phyloP scores from a whole-genome alignment of 2,888 invertebrate genomes.

The Xestia sexstrigata region DNA sequence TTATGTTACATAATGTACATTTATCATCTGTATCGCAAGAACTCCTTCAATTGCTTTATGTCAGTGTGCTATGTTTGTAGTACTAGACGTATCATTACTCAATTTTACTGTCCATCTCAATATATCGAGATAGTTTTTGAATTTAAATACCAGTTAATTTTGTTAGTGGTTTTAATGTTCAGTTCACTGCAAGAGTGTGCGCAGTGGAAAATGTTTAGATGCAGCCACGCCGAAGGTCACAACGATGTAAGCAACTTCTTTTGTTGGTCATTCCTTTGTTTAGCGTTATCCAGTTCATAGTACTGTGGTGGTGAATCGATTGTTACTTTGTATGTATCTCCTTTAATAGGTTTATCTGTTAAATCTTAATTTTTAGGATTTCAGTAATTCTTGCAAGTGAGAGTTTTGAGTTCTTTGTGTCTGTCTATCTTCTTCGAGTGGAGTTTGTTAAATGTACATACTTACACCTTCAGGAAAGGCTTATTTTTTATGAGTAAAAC shows the following conservation, averaged over 20 bases:
- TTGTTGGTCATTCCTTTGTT: neutral
- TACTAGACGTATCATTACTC: constrained; percentile 13
- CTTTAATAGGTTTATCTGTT: neutral
- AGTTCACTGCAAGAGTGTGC: constrained; percentile 9
- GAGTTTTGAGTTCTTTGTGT: neutral
- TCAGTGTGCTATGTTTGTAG: neutral
- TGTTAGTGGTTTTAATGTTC: neutral
- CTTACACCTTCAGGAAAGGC: neutral
- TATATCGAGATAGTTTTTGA: neutral
- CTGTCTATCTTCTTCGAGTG: neutral
- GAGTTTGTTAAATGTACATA: neutral
- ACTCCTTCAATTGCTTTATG: constrained; percentile 24
- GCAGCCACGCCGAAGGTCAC: neutral
- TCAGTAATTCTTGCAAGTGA: neutral
- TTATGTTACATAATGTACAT: neutral
- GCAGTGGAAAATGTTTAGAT: neutral
- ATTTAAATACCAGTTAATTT: neutral
- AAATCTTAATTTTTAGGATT: neutral
- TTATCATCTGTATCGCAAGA: no score
- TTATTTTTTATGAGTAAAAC: neutral
- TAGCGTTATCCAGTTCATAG: neutral
- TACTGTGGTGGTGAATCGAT: neutral
- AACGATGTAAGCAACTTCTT: constrained; percentile 18
- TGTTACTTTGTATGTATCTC: neutral
- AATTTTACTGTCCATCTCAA: constrained; percentile 15